Base-by-base conservation (phyloP, 2,797 vertebrate genomes). In the Danio jaintianensis region DNA sequence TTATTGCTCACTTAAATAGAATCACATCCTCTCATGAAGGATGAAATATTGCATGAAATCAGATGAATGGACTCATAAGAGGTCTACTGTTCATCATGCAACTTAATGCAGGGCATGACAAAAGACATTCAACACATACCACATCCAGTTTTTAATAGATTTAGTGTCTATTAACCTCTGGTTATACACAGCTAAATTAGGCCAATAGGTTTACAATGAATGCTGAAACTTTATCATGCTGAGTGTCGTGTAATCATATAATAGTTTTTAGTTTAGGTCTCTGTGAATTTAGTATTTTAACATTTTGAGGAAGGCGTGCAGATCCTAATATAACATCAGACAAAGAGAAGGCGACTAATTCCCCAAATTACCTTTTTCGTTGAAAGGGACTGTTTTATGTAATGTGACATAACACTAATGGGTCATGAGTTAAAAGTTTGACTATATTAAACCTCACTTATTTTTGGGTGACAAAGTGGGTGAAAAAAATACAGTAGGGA, bases 1-100 rank as follows among this genome's bases (percentile, higher is more conserved):
- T 73, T 55, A 80, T 80, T 80, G 18, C 68, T 79, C 62, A 53
- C 61, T 81, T 53, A 42, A 75, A 74, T 50, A 48, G 55, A 81
- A 81, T 81, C 50, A 40, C 72, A 58, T 73, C 61, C 29, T 42
- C 50, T 59, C 22, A 42, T 75, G 36, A 67, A 72, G 63, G 55
- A 53, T 64, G 15, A 64, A 74, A 58, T 48, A 66, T 48, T 56
- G 68, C 56, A 64, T 73, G 68, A 73, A 73, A 72, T 80, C 68
- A 52, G 58, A 71, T 76, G 20, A 66, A 63, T 55, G 61, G 6
- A 53, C 38, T 71, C 6, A 80, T 72, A 73, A 64, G 59, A 16
- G 13, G 47, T 52, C 16, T 56, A 62, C 20, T 80, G 78, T 80
- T 80, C 18, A 76, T 76, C 74, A 12, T 43, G 48, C 18, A 53